Conservation (phyloP, 2,113 vertebrate species). For the Balaeniceps rex region DNA sequence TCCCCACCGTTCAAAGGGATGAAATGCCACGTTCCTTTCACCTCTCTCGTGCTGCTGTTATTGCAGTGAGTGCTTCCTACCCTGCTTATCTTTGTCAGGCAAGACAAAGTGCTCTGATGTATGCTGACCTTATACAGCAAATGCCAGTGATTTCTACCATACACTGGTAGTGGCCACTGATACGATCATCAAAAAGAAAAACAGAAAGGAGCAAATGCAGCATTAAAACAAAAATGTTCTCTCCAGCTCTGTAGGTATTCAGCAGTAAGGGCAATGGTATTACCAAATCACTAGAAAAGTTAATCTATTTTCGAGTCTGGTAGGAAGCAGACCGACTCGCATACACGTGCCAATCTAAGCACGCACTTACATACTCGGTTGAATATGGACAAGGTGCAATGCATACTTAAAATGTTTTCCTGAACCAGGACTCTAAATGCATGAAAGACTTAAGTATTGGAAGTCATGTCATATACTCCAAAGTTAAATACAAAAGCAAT, state of each 20-base stretch:
- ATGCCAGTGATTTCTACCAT: neutral
- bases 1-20: neutral
- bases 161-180: fast-evolving
- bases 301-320: neutral
- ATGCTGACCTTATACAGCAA: neutral
- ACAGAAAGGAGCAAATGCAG: neutral
- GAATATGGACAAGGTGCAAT: neutral
- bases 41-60: neutral
- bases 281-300: neutral
- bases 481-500: neutral
- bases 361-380: fast-evolving
- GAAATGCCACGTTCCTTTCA: neutral
- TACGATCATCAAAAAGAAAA: neutral
- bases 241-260: neutral
- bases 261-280: neutral
- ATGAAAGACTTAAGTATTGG: neutral
- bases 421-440: neutral
- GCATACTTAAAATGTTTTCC: neutral
- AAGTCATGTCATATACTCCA: neutral
- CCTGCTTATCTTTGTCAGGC: neutral
- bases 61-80: neutral
- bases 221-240: neutral
- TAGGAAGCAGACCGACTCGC: neutral
- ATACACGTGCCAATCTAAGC: neutral
- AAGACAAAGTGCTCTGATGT: neutral